A percentile compares a stretch with the other conserved stretches of the same genome.
phyloP scores from a whole-genome alignment of 2,797 vertebrate species.

The Rhinophrynus dorsalis region DNA sequence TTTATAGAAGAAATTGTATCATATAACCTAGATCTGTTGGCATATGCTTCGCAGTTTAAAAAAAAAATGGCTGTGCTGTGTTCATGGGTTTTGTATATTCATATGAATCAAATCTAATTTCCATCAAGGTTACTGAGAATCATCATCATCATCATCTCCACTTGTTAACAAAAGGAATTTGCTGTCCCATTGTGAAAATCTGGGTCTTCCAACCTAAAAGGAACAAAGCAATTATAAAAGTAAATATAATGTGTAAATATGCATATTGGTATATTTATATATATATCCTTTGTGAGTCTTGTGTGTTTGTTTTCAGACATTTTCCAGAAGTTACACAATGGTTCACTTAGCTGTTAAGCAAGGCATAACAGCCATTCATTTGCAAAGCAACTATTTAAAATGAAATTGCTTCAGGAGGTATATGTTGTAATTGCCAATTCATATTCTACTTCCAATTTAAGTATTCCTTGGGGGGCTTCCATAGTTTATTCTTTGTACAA shows the following conservation, averaged over 20 bases:
- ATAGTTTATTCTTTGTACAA: slow-evolving; percentile 15
- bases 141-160: no score
- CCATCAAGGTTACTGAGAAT: no score
- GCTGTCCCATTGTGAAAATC: no score
- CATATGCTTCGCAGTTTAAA: no score
- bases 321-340: neutral
- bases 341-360: neutral
- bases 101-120: no score
- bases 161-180: no score
- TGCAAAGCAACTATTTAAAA: neutral
- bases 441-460: slow-evolving; percentile 38
- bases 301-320: neutral
- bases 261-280: no score
- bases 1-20: no score
- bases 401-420: slow-evolving; percentile 26
- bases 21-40: no score
- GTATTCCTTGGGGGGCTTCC: slow-evolving; percentile 31
- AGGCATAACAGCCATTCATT: neutral
- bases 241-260: neutral
- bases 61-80: no score
- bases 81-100: no score
- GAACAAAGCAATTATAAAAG: neutral
- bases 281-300: neutral
- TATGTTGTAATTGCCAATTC: slow-evolving; percentile 26
- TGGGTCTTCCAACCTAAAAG: neutral